phyloP scores from a whole-genome alignment of 2,888 invertebrate genomes.

The Formica aserva region DNA sequence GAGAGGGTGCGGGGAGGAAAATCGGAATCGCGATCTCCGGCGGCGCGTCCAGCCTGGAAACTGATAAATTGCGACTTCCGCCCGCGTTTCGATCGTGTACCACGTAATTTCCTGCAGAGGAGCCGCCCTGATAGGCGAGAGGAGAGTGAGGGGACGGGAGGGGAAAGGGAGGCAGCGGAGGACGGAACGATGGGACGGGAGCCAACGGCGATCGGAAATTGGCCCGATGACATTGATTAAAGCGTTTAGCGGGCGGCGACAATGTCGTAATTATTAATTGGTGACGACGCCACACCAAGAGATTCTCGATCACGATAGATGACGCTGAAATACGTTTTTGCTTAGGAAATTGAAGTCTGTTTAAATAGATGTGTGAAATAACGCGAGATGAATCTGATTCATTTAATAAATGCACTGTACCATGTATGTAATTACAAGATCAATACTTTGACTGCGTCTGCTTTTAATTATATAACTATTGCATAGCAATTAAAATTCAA shows the following conservation, averaged over 20 bases:
- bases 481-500: background rate
- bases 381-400: slow-evolving; percentile 16
- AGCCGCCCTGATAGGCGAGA: slow-evolving; percentile 75
- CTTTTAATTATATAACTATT: background rate
- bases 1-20: slow-evolving; percentile 52
- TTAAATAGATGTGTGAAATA: background rate
- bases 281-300: slow-evolving; percentile 75
- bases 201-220: slow-evolving; percentile 84
- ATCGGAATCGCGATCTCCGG: slow-evolving; percentile 73
- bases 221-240: slow-evolving; percentile 86
- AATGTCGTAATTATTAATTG: slow-evolving; percentile 85
- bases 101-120: slow-evolving; percentile 84
- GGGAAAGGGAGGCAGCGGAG: slow-evolving; percentile 65
- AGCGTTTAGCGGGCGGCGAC: slow-evolving; percentile 83
- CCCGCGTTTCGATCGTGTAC: slow-evolving; percentile 82
- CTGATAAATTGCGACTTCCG: slow-evolving; percentile 86
- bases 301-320: slow-evolving; percentile 63
- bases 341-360: slow-evolving; percentile 44
- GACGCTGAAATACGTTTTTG: slow-evolving; percentile 39
- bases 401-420: background rate
- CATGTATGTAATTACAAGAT: background rate
- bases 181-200: slow-evolving; percentile 76
- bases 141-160: slow-evolving; percentile 57
- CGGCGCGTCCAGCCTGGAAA: slow-evolving; percentile 78
- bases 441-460: background rate